phyloP scores from a whole-genome alignment of 2,113 vertebrate species.

The Columba livia region DNA sequence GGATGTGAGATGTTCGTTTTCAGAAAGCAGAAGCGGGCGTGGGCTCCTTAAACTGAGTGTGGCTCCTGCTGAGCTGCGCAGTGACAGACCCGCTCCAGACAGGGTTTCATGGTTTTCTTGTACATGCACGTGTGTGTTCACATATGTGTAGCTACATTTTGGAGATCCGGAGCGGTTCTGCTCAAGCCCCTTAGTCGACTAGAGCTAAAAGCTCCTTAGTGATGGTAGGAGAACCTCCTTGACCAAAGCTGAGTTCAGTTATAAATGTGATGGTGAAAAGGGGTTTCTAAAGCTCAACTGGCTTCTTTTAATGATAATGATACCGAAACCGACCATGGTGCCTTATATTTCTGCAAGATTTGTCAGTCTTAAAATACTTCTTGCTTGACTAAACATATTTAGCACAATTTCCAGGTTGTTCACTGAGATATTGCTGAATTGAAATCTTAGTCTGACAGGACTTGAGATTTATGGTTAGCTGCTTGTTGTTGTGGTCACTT shows the following conservation, averaged over 20 bases:
- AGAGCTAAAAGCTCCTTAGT: neutral
- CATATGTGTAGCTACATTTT: fast-evolving
- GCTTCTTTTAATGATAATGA: neutral
- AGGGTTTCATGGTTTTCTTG: too few relatives aligned
- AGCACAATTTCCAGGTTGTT: neutral
- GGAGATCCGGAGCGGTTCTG: neutral
- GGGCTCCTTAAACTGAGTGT: neutral
- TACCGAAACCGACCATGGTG: neutral
- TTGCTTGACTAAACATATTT: neutral
- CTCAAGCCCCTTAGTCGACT: neutral
- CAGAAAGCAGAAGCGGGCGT: neutral
- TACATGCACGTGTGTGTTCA: fast-evolving
- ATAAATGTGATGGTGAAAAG: neutral
- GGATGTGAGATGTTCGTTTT: fast-evolving
- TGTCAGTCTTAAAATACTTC: neutral
- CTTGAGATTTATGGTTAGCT: neutral
- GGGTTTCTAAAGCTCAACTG: neutral
- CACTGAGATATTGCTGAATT: neutral
- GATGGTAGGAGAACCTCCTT: neutral
- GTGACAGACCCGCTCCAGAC: neutral
- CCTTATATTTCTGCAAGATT: neutral
- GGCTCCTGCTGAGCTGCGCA: neutral
- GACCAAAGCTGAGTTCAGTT: neutral
- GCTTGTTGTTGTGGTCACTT: neutral
- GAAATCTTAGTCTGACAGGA: neutral